Base-by-base conservation (phyloP, 2,888 invertebrate genomes). In the Xylocampa areola region DNA sequence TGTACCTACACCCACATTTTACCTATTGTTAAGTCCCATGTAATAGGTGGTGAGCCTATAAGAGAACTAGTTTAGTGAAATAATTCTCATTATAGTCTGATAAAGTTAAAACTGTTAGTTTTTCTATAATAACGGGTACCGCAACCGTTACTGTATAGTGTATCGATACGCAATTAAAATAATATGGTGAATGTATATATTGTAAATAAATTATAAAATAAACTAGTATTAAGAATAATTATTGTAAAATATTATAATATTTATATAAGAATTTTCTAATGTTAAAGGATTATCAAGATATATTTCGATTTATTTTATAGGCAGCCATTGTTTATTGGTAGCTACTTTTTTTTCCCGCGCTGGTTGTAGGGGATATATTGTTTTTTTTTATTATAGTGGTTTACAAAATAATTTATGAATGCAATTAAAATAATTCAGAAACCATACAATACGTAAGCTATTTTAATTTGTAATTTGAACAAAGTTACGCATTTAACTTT, bases 221-320 rank as follows among this genome's bases (percentile, higher is more conserved):
- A 59, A 48, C 13, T 68, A 57, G 29, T 11, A 16, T n/a, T 68
- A 73, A 52, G 55, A 43, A 51, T 52, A 6, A 29, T 23, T 55
- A 58, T 53, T 73, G 35, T 73, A 73, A 64, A 60, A 51, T 64
- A 63, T 36, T 48, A 51, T 50, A 54, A 49, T 70, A 73, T 73
- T 68, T 64, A 70, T 67, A 58, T 45, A 55, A 55, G 50, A 64
- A 52, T 55, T 60, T 55, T 49, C 41, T 60, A 55, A 35, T 17
- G 45, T 48, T 27, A 32, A 41, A 51, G 6, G 16, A 55, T 67
- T 45, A 48, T 41, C 55, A 50, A 51, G 68, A 65, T 65, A 43
- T 50, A 72, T 47, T 59, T 49, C 50, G 6, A 55, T 47, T 44
- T 55, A 32, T 36, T 60, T 73, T 65, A 39, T 4, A 21, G n/a